These are phyloP conservation scores for Arge pagana DNA, from an alignment of 2,888 invertebrate species.

Conservation along the genomic window DNA sequence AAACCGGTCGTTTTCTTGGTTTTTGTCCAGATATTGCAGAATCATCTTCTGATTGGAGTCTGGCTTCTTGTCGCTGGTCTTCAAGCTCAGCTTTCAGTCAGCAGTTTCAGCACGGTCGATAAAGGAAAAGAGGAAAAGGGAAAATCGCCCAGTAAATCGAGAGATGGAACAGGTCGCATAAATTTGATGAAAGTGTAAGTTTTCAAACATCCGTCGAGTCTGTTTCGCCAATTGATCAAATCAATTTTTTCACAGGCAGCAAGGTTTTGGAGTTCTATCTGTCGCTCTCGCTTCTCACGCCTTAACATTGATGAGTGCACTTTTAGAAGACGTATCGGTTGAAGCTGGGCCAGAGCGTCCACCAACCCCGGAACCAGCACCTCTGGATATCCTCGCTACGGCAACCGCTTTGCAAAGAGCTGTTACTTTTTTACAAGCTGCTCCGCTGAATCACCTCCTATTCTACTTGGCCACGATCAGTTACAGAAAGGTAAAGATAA, in stretches of 20 bases:
- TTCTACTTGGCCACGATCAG: constrained; percentile 88
- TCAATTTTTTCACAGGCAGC: constrained; percentile 64
- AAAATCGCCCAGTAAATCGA: constrained; percentile 65
- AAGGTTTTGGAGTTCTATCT: constrained; percentile 86
- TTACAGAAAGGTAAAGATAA: constrained; percentile 73
- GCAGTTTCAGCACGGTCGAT: constrained; percentile 60
- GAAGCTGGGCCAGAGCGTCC: constrained; percentile 61
- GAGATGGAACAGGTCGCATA: constrained; percentile 65
- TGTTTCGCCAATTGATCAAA: background rate
- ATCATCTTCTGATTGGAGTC: constrained; percentile 84
- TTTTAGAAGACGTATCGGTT: constrained; percentile 78
- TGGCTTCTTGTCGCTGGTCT: constrained; percentile 88
- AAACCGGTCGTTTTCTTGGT: no score
- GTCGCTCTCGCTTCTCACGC: constrained; percentile 88
- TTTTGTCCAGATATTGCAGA: constrained; percentile 83
- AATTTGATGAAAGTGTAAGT: constrained; percentile 72
- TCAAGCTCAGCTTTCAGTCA: constrained; percentile 76
- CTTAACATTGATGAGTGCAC: constrained; percentile 73
- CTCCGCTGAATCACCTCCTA: constrained; percentile 80
- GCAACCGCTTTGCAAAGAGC: constrained; percentile 74
- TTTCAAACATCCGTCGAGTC: constrained; percentile 26
- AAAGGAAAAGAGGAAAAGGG: constrained; percentile 64
- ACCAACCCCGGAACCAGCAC: constrained; percentile 63
- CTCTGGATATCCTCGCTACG: constrained; percentile 67
- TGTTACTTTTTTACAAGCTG: constrained; percentile 70